These are phyloP conservation scores for Aproaerema taeniolella DNA, from an alignment of 2,888 invertebrate species.

Conservation along the genomic window DNA sequence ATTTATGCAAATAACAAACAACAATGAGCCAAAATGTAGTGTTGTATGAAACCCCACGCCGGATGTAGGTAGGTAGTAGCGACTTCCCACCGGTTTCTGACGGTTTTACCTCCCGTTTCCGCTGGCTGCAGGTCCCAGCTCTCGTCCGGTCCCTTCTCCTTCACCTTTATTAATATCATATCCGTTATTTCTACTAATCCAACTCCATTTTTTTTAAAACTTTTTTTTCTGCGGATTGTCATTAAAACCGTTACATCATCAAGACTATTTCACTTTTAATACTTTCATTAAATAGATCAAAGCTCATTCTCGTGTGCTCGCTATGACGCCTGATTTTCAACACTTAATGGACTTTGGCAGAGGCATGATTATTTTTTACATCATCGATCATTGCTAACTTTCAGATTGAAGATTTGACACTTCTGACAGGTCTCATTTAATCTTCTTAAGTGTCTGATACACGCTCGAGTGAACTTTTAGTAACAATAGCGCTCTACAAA, in stretches of 20 bases:
- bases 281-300: too few species aligned
- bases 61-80: slow-evolving; percentile 51
- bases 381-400: slow-evolving; percentile 49
- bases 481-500: slow-evolving; percentile 17
- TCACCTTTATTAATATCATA: too few species aligned
- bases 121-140: slow-evolving; percentile 17
- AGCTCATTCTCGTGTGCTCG: too few species aligned
- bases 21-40: slow-evolving; percentile 55
- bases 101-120: slow-evolving; percentile 51
- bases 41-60: slow-evolving; percentile 41
- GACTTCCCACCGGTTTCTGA: slow-evolving; percentile 49
- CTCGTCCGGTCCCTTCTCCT: not conserved
- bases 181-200: too few species aligned
- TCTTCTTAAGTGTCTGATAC: slow-evolving; percentile 49
- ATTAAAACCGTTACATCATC: too few species aligned
- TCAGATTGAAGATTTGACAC: slow-evolving; percentile 53
- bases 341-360: slow-evolving; percentile 39
- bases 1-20: slow-evolving; percentile 58
- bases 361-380: slow-evolving; percentile 42
- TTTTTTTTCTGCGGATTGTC: too few species aligned
- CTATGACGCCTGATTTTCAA: too few species aligned
- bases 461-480: slow-evolving; percentile 36
- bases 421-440: slow-evolving; percentile 51
- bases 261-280: too few species aligned
- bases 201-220: too few species aligned